Conservation (phyloP, 2,888 invertebrate genomes). For the Hybos culiciformis region DNA sequence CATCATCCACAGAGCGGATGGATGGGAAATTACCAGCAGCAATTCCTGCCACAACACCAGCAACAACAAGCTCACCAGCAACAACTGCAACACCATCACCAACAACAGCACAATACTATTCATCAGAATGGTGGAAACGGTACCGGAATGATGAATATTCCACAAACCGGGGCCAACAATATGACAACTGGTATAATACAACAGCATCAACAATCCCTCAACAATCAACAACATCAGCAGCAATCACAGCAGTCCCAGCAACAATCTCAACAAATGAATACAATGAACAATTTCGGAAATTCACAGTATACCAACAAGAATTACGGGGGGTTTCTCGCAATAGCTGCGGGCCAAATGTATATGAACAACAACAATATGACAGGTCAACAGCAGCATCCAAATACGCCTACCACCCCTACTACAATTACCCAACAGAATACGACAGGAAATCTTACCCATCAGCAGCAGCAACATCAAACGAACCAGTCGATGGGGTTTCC, state of each 20-base stretch:
- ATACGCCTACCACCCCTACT: slow-evolving; percentile 30
- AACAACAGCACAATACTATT: slow-evolving; percentile 14
- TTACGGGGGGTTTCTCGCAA: slow-evolving; percentile 52
- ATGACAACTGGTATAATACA: slow-evolving; percentile 17
- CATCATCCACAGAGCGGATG: slow-evolving; percentile 26
- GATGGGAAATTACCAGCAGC: slow-evolving; percentile 34
- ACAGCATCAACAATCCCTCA: slow-evolving; percentile 18
- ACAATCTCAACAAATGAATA: slow-evolving; percentile 25
- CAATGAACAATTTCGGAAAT: slow-evolving; percentile 38
- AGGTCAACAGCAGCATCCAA: slow-evolving; percentile 21
- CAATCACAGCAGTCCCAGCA: slow-evolving; percentile 13
- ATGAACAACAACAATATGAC: slow-evolving; percentile 28
- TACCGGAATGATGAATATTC: slow-evolving; percentile 19
- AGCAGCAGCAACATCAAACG: slow-evolving; percentile 25
- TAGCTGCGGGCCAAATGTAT: slow-evolving; percentile 17
- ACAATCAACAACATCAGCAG: slow-evolving; percentile 34
- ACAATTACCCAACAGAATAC: slow-evolving; percentile 18
- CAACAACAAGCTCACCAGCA: slow-evolving; percentile 17
- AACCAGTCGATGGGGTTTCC: slow-evolving; percentile 57
- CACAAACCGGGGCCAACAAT: slow-evolving; percentile 16
- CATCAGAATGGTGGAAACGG: slow-evolving; percentile 20
- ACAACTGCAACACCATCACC: slow-evolving; percentile 16
- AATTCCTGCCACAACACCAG: slow-evolving; percentile 23
- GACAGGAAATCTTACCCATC: slow-evolving; percentile 19
- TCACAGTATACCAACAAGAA: slow-evolving; percentile 42